Base-by-base conservation (phyloP, 2,797 vertebrate species). In the Diplodus puntazzo region DNA sequence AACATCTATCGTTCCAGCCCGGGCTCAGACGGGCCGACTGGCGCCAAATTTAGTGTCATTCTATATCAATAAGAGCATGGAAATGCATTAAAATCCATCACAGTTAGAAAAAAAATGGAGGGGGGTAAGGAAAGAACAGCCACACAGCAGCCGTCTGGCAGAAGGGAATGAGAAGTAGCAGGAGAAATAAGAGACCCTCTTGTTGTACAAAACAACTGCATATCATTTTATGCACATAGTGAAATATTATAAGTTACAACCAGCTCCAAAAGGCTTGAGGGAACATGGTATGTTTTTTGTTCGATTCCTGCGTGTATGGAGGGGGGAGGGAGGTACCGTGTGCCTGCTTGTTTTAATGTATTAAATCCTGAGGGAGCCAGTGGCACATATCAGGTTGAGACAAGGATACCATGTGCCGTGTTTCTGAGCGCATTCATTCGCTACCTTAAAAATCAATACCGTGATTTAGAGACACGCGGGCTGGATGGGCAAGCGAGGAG, bases 31-130 rank as follows among this genome's bases (percentile, higher is more conserved):
- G 69, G 92, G 86, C 92, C 77, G 90, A 92, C 94, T 94, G 94
- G 94, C 94, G 95, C 93, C 95, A 94, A 95, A 94, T 94, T 90
- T 93, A 93, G 93, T 94, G 94, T 94, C 93, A 95, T 95, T 96
- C 93, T 94, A 95, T 95, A 95, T 95, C 94, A 95, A 95, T 94
- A 94, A 93, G 91, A 91, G 88, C 91, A 92, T 92, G 92, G 90
- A 95, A 94, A 95, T 91, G 92, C 94, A 95, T 95, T 95, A 92
- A 94, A 95, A 94, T 94, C 92, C 88, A 92, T 93, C 92, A 94
- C 80, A 84, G 91, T 84, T 23, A 21, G 73, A 53, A 52, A 63
- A 77, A 80, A 87, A 49, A 70, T 54, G 25, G 13, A 55, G 5
- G 52, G 12, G 42, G 54, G 69, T 67, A 70, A 45, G 60, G 45